Conservation (phyloP, 2,113 vertebrate species). For the Plotosus lineatus region DNA sequence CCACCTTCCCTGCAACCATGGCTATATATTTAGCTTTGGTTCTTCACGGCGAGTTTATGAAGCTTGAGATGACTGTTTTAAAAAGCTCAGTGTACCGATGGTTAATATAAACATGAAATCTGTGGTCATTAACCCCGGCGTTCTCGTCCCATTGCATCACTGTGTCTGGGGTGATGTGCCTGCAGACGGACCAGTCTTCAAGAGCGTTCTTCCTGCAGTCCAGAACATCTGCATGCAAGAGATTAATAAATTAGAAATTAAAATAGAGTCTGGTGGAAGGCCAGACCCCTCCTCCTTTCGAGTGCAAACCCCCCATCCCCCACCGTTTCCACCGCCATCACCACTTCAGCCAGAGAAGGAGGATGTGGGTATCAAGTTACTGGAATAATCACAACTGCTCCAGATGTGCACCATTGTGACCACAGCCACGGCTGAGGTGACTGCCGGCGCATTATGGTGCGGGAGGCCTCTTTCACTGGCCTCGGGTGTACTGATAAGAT, state of each 20-base stretch:
- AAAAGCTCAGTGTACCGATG: too few species aligned
- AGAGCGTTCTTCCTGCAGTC: conserved; percentile 7
- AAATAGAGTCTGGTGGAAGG: conserved; percentile 49
- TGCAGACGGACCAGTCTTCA: background rate
- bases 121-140: too few species aligned
- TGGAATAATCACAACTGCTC: conserved; percentile 40
- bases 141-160: too few species aligned
- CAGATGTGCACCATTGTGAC: conserved; percentile 39
- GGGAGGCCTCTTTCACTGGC: conserved; percentile 26
- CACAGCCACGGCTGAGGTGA: conserved; percentile 33
- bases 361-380: conserved; percentile 22
- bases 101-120: too few species aligned
- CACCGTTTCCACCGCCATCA: background rate
- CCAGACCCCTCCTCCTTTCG: conserved; percentile 21
- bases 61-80: too few species aligned
- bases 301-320: conserved; percentile 19
- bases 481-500: conserved; percentile 48
- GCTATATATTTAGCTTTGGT: too few species aligned
- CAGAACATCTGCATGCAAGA: conserved; percentile 32
- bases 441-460: conserved; percentile 19
- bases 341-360: background rate
- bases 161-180: background rate
- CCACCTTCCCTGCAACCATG: too few species aligned
- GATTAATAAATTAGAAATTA: conserved; percentile 59
- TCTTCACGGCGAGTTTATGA: too few species aligned